A percentile compares a stretch with the other conserved stretches of the same genome.
phyloP scores from a whole-genome alignment of 2,113 vertebrate genomes.

The Tinamus guttatus region DNA sequence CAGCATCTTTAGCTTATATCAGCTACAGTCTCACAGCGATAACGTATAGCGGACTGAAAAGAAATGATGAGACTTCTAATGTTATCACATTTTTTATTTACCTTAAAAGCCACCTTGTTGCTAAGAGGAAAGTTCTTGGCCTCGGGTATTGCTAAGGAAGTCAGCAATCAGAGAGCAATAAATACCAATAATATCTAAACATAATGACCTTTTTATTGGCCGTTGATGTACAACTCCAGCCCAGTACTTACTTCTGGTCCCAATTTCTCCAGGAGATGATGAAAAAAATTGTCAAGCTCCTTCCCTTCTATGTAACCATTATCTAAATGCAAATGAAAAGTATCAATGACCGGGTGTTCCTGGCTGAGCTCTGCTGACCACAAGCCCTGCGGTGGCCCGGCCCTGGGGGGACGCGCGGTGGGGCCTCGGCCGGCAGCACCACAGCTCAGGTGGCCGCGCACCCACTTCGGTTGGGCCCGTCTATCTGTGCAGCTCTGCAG shows the following conservation, averaged over 20 bases:
- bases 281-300: constrained; percentile 92
- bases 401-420: rapidly evolving
- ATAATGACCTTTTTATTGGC: background rate
- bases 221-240: rapidly evolving
- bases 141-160: background rate
- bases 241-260: constrained; percentile 80
- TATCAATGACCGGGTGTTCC: rapidly evolving
- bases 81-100: background rate
- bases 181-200: background rate
- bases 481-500: rapidly evolving
- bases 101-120: background rate
- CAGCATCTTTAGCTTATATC: background rate
- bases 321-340: constrained; percentile 79
- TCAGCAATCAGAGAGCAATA: background rate
- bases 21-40: background rate
- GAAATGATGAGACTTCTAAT: background rate
- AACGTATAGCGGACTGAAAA: constrained; percentile 23
- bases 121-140: constrained; percentile 11
- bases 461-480: rapidly evolving
- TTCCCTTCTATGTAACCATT: constrained; percentile 95
- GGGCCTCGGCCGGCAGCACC: background rate
- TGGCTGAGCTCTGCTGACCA: rapidly evolving
- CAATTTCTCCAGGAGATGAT: constrained; percentile 85
- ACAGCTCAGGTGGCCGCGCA: rapidly evolving
- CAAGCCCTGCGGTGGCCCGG: too few relatives aligned